Evolutionary conservation across 2,797 vertebrate species (phyloP).

Genomic region (Rhincodon typus): DNA sequence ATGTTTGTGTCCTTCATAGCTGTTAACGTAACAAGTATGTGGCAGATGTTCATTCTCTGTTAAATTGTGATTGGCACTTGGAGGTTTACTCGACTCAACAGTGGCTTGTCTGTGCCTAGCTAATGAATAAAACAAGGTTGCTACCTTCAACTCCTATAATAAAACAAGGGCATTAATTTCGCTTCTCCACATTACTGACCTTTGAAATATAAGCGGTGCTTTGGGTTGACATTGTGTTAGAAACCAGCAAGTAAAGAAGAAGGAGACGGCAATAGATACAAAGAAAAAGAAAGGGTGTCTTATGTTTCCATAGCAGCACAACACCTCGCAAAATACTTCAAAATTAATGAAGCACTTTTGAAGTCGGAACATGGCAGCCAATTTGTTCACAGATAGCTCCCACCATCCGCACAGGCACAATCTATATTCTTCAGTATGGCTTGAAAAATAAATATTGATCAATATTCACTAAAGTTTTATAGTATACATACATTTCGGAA

Average conservation of each 20-base stretch:
- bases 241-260: background rate
- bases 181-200: background rate
- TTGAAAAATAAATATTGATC: background rate
- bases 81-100: background rate
- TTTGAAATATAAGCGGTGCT: background rate
- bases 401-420: background rate
- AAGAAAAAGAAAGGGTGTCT: background rate
- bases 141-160: background rate
- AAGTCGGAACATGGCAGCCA: background rate
- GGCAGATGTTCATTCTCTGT: constrained; percentile 10
- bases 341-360: background rate
- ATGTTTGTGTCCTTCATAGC: background rate
- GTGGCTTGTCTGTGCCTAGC: background rate
- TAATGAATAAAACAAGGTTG: constrained; percentile 1
- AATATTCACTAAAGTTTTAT: background rate
- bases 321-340: background rate
- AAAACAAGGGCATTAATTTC: background rate
- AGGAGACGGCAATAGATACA: background rate
- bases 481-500: too few relatives aligned
- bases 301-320: background rate
- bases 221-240: background rate
- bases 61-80: background rate
- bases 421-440: background rate
- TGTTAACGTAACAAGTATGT: background rate
- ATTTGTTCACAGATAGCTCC: background rate